Conservation (phyloP, 2,797 vertebrate species). For the Heliangelus exortis region DNA sequence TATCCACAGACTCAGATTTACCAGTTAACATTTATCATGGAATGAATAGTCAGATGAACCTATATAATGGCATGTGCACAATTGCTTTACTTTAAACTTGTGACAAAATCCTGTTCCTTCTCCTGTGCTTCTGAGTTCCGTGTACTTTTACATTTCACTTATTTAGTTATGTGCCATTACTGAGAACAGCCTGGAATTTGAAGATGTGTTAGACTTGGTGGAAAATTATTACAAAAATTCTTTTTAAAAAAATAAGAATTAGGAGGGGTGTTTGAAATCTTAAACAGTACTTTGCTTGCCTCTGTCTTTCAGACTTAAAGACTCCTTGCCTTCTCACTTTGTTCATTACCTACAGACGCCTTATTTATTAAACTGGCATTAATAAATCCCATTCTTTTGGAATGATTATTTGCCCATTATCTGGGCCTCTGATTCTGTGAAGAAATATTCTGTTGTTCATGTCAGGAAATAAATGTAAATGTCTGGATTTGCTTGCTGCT, state of each 20-base stretch:
- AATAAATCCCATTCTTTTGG: not conserved
- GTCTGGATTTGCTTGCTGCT: not conserved
- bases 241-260: too few relatives aligned
- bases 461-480: not conserved
- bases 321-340: not conserved
- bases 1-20: not conserved
- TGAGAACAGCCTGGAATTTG: not conserved
- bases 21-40: not conserved
- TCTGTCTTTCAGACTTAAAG: not conserved
- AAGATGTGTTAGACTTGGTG: not conserved
- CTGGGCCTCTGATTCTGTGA: not conserved
- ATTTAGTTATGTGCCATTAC: not conserved
- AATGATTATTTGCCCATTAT: not conserved
- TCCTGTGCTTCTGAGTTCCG: not conserved
- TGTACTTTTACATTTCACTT: not conserved
- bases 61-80: not conserved
- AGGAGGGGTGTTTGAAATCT: not conserved
- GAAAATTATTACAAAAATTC: not conserved
- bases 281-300: not conserved
- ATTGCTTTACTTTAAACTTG: not conserved
- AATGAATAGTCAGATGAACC: not conserved
- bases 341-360: not conserved
- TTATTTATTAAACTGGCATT: not conserved
- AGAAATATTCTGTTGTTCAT: not conserved
- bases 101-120: not conserved